A percentile compares a stretch with the other conserved stretches of the same genome.
These are phyloP conservation scores for Zapornia atra DNA, from an alignment of 2,113 vertebrate species.

Conservation along the genomic window DNA sequence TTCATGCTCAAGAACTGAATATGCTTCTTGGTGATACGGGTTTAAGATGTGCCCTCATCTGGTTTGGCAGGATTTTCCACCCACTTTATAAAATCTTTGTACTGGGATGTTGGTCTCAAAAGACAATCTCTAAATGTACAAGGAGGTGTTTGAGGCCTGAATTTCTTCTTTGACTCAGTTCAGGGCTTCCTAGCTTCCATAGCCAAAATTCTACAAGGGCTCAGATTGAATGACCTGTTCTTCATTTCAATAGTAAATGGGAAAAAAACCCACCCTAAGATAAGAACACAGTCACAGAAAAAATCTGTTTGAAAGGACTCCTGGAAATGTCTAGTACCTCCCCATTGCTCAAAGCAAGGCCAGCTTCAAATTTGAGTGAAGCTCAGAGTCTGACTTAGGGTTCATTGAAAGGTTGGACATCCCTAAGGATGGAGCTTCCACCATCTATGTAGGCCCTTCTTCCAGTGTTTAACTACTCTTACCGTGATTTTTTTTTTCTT, in stretches of 20 bases:
- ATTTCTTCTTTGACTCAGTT: neutral
- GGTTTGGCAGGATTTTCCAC: neutral
- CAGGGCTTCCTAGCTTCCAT: neutral
- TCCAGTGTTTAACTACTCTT: neutral
- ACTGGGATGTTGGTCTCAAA: neutral
- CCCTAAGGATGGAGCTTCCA: neutral
- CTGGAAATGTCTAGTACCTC: neutral
- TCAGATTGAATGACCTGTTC: neutral
- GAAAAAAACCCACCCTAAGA: neutral
- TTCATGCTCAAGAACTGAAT: neutral
- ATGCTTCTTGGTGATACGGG: neutral
- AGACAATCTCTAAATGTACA: neutral
- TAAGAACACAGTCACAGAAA: neutral
- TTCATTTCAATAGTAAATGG: neutral
- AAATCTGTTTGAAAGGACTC: neutral
- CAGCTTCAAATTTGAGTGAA: neutral
- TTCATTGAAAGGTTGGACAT: neutral
- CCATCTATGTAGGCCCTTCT: neutral
- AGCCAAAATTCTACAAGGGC: neutral
- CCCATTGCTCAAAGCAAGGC: neutral
- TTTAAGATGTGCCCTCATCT: accelerated
- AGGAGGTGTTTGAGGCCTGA: neutral
- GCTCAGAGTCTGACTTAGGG: neutral
- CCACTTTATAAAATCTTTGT: neutral
- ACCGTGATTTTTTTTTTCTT: neutral